Base-by-base conservation (phyloP, 2,113 vertebrate species). In the Pheucticus melanocephalus region DNA sequence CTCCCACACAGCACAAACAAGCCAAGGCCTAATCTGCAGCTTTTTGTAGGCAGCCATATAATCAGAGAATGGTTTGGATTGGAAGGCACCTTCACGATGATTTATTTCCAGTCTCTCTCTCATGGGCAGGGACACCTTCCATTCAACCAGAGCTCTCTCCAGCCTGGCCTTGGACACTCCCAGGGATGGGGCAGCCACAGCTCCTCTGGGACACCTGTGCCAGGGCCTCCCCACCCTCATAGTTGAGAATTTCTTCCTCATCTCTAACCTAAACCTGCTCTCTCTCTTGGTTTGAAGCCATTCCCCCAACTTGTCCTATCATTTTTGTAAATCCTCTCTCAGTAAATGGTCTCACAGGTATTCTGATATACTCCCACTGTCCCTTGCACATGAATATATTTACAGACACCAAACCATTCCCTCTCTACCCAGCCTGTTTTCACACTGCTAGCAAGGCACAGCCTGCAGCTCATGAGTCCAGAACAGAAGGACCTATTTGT, bases 171-270 rank as follows among this genome's bases (percentile, higher is more conserved):
- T 15, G 19, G 3, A 3, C 61, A 39, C 37, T 59, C 4, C 15
- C 77, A 66, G 33, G 61, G 13, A 53, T 53, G 45, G 28, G 30
- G 30, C 77, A 82, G 28, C 27, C 37, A 59, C 44, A 73, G 28
- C 12, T 45, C 13, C 53, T 18, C 5, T 60, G 60, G 60, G 33
- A 12, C 35, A 3, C 28, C 45, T 60, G 33, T 53, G 20, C 69
- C 69, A 66, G 23, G 27, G 13, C 7, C 7, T 11, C 7, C 2
- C 17, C 45, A 39, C 5, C 53, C 24, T 35, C 44, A 47, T 0
- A 10, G 16, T 2, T 0, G 0, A 31, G 24, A n/a, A 47, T 45
- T 75, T 15, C 47, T 35, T 31, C n/a, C 45, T 68, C 15, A 18
- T 2, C 54, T 47, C 39, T 22, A 22, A 35, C 14, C 40, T 35